Base-by-base conservation (phyloP, 2,888 invertebrate species). In the Salpingus planirostris region DNA sequence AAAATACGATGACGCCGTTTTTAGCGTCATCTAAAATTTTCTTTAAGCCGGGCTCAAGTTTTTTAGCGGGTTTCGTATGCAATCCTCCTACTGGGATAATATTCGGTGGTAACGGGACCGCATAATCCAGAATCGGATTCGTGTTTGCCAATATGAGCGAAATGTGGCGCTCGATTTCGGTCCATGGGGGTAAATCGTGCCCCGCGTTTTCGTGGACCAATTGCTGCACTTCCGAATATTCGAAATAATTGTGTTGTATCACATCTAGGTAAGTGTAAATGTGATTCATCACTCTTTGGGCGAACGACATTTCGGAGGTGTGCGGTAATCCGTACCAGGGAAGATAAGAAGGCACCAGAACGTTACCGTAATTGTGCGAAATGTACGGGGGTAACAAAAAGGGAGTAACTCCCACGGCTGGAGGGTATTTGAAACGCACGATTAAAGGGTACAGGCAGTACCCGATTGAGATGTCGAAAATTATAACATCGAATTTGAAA, bases 1-100 rank as follows among this genome's bases (percentile, higher is more conserved):
- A 57, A 38, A 66, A 62, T 30, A 53, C 49, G 12, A 65, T 53
- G 2, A 61, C 56, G 1, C 65, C 65, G 22, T 62, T 37, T 18
- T 54, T 49, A 3, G 62, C 52, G 8, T 49, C 50, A 23, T 58
- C 55, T 24, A 62, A 32, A 29, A 59, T 59, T 18, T 44, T 39
- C 40, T 57, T 41, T 3, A 63, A 34, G 27, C 58, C 58, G 51
- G 48, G 33, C 13, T 59, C 54, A 32, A 62, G 36, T 11, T 29
- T 11, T 40, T 49, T 46, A 1, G 45, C 25, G 15, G 45, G 35
- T 34, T 44, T 44, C 2, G 53, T 47, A 28, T 64, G 62, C 15
- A 62, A 33, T 13, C 61, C 61, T 18, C 59, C 62, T 11, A 60
- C 54, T 8, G 58, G 52, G 15, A 62, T 59, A 21, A 61, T 55